Base-by-base conservation (phyloP, 2,113 vertebrate species). In the Emydocephalus ijimae region DNA sequence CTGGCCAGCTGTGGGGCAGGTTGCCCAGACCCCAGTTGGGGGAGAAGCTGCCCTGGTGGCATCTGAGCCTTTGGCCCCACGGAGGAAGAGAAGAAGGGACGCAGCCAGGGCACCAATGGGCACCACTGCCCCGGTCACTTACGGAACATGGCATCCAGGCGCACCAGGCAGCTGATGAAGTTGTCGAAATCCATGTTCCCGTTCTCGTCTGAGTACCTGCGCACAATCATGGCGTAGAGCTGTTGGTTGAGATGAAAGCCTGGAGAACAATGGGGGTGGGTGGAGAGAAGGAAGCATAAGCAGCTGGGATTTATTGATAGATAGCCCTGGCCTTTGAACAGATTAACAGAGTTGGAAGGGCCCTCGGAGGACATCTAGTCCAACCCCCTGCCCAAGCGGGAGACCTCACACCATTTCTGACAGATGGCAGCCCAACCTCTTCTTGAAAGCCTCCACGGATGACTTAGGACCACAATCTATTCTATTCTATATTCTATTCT, bases 101-200 rank as follows among this genome's bases (percentile, higher is more conserved):
- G 3, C 26, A 29, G 11, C 61, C 4, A n/a, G 61, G 61, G 11
- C 29, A 18, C 85, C 23, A 87, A n/a, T 2, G 52, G 12, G 34
- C 69, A 81, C 34, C 5, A 15, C 4, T 8, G 29, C 3, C 48
- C 48, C 48, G 0, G 24, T 2, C 29, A 97, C 98, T 98, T 95
- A 99, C 99, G 98, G 95, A 98, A 99, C 99, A 99, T 99, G 94
- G 99, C 98, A 0, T 99, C 99, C 94, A 99, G 97, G 93, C 99
- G 98, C 81, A 99, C 98, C 54, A 99, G 97, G 95, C 98, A 99
- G 92, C 98, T 98, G n/a, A 99, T 98, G 97, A 98, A 99, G 96
- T 99, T 99, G 96, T 99, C 99, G 89, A 99, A 99, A 94, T 99
- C 98, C 98, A 99, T 98, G 97, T 98, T 98, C 0, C 98, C 98